Percentiles rank a stretch among this genome's conserved stretches.
These are phyloP conservation scores for Maccullochella peelii DNA, from an alignment of 2,113 vertebrate genomes.

Conservation along the genomic window DNA sequence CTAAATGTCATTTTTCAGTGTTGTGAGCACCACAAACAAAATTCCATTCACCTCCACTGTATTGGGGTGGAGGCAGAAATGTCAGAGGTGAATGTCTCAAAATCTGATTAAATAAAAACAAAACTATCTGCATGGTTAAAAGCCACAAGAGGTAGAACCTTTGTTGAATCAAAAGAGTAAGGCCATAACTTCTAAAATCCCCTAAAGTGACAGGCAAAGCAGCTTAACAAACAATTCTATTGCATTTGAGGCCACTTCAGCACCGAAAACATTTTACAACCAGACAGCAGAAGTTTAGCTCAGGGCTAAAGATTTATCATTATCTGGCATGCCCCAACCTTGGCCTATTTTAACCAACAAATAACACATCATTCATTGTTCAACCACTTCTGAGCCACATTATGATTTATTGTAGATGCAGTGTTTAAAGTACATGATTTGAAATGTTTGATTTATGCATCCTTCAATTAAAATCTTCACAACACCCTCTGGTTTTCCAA, in stretches of 20 bases:
- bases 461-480: slow-evolving; percentile 61
- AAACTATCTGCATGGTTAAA: not conserved
- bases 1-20: not conserved
- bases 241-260: slow-evolving; percentile 8
- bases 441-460: slow-evolving; percentile 75
- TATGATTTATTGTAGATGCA: slow-evolving; percentile 52
- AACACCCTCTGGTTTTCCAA: slow-evolving; percentile 58
- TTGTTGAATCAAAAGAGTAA: not conserved
- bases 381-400: slow-evolving; percentile 46
- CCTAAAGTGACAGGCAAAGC: not conserved
- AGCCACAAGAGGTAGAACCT: not conserved
- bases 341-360: slow-evolving; percentile 55
- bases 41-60: not conserved
- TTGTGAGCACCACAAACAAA: not conserved
- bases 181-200: not conserved
- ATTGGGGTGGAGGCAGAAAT: not conserved
- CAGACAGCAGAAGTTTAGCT: slow-evolving; percentile 45
- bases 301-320: slow-evolving; percentile 58
- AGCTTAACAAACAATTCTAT: not conserved
- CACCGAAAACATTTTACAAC: slow-evolving; percentile 38
- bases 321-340: slow-evolving; percentile 47
- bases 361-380: slow-evolving; percentile 57
- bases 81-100: not conserved
- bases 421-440: slow-evolving; percentile 40
- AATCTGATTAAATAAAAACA: not conserved